Percentiles rank a stretch among this genome's conserved stretches.
These are phyloP conservation scores for Hydrophis major DNA, from an alignment of 2,797 vertebrate species.

Conservation along the genomic window DNA sequence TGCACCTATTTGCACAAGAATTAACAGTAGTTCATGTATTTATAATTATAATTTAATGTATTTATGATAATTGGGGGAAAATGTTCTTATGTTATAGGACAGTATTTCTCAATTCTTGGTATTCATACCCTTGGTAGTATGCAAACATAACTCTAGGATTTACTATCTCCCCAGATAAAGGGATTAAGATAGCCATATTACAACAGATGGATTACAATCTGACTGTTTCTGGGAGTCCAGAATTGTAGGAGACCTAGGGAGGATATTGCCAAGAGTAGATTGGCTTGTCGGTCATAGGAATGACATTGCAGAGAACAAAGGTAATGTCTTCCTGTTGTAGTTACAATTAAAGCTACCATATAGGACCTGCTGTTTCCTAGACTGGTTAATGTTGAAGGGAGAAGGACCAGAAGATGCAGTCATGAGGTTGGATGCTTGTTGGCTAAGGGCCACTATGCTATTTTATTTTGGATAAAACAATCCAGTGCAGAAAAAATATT, in stretches of 20 bases:
- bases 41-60: background rate
- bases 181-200: background rate
- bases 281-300: background rate
- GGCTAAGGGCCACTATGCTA: background rate
- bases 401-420: background rate
- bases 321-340: background rate
- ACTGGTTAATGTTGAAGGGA: background rate
- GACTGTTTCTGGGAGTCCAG: background rate
- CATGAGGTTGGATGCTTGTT: background rate
- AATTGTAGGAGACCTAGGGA: background rate
- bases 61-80: background rate
- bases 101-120: background rate
- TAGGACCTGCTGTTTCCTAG: background rate
- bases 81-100: accelerated
- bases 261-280: background rate
- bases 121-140: background rate
- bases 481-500: background rate
- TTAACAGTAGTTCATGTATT: background rate
- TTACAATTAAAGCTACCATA: background rate
- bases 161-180: background rate
- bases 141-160: background rate
- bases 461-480: background rate
- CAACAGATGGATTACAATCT: background rate
- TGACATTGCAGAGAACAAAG: background rate
- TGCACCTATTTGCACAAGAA: background rate